Base-by-base conservation (phyloP, 2,113 vertebrate species). In the Xiphophorus couchianus region DNA sequence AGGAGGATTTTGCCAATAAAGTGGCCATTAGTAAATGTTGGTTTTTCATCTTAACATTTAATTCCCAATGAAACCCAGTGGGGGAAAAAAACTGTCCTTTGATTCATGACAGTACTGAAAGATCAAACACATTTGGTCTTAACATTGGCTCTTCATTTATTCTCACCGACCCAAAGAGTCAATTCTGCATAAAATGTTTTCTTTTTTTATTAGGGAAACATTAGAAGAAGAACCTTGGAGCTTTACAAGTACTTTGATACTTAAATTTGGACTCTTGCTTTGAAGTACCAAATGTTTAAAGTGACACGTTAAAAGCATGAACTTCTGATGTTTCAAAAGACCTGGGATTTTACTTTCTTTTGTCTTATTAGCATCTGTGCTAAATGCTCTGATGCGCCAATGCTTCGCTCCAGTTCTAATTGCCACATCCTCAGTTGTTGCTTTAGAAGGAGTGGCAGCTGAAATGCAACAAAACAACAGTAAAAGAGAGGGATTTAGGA, bases 391-490 rank as follows among this genome's bases (percentile, higher is more conserved):
- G 86, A 88, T 90, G 89, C 78, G 29, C 86, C 71, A 31, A 84
- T 73, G 80, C 80, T 66, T 74, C 22, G 74, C 81, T 85, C 82
- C 71, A 68, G 85, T 84, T 88, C 83, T 93, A 91, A 91, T 92
- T 93, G 88, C 89, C 85, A 69, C 86, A 94, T 95, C 94, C 90
- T 94, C 95, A 95, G 95, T 96, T 86, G 87, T 81, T 86, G 64
- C 62, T 94, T 88, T 93, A 93, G 95, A 67, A 62, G 37, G 42
- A 73, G 48, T 44, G 44, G 69, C 82, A 75, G 73, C 76, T 67
- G 76, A 90, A 91, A 95, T 94, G 95, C 96, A 95, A 93, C 94
- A 91, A 92, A 95, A 95, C 94, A 95, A 94, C 86, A 37, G 82
- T 83, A 90, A 87, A 84, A 84, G 78, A 86, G 83, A 79, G 70